These are phyloP conservation scores for Phymorhynchus buccinoides DNA, from an alignment of 1,140 invertebrate species.

Conservation along the genomic window DNA sequence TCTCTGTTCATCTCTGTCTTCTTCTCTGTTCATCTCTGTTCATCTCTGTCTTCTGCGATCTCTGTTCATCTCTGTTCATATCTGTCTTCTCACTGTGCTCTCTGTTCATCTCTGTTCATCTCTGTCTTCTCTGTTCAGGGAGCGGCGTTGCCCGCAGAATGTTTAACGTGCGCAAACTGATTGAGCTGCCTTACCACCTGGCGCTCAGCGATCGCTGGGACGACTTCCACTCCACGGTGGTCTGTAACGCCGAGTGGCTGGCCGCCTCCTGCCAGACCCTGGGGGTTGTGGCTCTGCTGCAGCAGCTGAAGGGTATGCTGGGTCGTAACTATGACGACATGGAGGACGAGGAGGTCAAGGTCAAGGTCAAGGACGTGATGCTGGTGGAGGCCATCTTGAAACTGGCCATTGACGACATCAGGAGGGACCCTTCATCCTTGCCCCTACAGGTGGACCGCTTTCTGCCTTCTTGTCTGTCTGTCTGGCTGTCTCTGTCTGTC, in stretches of 20 bases:
- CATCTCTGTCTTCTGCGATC: too few relatives aligned
- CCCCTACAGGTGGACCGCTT: conserved; percentile 52
- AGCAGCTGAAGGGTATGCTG: conserved; percentile 50
- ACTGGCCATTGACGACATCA: conserved; percentile 52
- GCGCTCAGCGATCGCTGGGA: conserved; percentile 51
- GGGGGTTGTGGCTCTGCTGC: conserved; percentile 43
- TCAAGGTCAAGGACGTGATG: conserved; percentile 44
- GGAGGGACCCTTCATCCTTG: conserved; percentile 53
- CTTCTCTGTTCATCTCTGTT: too few relatives aligned
- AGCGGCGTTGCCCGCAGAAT: background rate
- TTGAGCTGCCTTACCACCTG: conserved; percentile 60
- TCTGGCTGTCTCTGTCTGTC: too few relatives aligned
- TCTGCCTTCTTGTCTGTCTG: background rate
- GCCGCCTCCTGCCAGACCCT: conserved; percentile 52
- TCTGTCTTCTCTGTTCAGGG: too few relatives aligned
- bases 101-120: too few relatives aligned
- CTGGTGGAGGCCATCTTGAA: conserved; percentile 49
- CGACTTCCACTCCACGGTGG: conserved; percentile 46
- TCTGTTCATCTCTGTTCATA: too few relatives aligned
- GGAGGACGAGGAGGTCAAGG: conserved; percentile 31
- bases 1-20: too few relatives aligned
- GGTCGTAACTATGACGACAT: background rate
- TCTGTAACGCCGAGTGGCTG: conserved; percentile 57
- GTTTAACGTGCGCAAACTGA: conserved; percentile 58
- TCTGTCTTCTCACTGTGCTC: too few relatives aligned